phyloP scores from a whole-genome alignment of 2,888 invertebrate species.

The Plutella xylostella region DNA sequence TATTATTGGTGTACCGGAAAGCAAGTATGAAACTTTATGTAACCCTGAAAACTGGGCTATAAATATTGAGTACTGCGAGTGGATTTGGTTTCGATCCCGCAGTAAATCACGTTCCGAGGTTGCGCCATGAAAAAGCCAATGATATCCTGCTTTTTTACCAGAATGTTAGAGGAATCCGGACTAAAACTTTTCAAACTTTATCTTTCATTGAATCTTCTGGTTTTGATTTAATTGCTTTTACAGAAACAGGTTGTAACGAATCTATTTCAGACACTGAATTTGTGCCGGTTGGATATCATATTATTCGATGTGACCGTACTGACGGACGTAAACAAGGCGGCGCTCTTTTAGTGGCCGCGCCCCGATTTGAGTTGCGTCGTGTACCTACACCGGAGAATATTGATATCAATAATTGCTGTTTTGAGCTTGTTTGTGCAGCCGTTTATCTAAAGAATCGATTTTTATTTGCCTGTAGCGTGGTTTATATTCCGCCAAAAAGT shows the following conservation, averaged over 20 bases:
- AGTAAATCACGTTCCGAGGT: neutral
- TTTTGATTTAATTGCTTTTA: neutral
- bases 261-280: neutral
- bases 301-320: neutral
- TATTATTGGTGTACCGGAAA: neutral
- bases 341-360: too few species aligned
- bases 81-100: neutral
- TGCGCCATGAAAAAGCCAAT: neutral
- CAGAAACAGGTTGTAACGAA: constrained; percentile 2
- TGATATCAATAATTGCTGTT: neutral
- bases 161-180: constrained; percentile 1
- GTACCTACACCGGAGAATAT: neutral
- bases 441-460: constrained; percentile 4
- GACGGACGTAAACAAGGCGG: too few species aligned
- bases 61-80: constrained; percentile 1
- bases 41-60: neutral
- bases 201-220: neutral
- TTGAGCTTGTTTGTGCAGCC: constrained; percentile 7
- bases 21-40: neutral
- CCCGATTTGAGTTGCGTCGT: constrained; percentile 6
- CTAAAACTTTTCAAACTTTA: neutral
- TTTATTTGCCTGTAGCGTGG: constrained; percentile 9
- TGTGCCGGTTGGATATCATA: neutral
- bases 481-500: constrained; percentile 9
- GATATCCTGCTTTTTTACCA: neutral